Percentiles rank a stretch among this genome's conserved stretches.
Conservation (phyloP, 2,113 vertebrate genomes). For the Nibea albiflora region DNA sequence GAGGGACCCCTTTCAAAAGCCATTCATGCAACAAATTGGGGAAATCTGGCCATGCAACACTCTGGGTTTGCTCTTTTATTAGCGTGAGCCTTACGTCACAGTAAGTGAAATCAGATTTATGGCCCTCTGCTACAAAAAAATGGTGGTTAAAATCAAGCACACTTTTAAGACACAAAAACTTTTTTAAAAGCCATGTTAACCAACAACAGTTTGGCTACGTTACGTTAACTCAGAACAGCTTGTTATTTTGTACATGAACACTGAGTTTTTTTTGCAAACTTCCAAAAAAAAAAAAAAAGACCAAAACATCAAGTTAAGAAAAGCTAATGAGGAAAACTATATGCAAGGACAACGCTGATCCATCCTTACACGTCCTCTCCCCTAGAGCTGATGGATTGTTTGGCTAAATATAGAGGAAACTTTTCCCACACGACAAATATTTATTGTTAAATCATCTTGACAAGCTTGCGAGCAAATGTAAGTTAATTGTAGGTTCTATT, state of each 20-base stretch:
- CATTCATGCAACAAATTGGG: slow-evolving; percentile 93
- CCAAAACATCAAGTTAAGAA: slow-evolving; percentile 5
- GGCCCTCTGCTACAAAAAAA: slow-evolving; percentile 49
- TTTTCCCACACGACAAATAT: slow-evolving; percentile 11
- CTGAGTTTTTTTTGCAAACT: slow-evolving; percentile 2
- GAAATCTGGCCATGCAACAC: slow-evolving; percentile 87
- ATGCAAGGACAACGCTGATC: slow-evolving; percentile 22
- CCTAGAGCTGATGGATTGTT: slow-evolving; percentile 24
- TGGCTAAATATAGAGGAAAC: slow-evolving; percentile 39
- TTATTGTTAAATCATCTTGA: slow-evolving; percentile 36
- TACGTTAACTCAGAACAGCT: slow-evolving; percentile 41
- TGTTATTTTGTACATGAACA: slow-evolving; percentile 20
- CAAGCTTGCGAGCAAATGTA: slow-evolving; percentile 23
- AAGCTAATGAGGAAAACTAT: slow-evolving; percentile 33
- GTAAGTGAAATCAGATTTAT: slow-evolving; percentile 85
- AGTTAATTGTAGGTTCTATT: slow-evolving; percentile 5
- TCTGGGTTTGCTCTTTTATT: slow-evolving; percentile 86
- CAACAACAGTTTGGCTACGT: slow-evolving; percentile 46
- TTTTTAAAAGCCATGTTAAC: slow-evolving; percentile 49
- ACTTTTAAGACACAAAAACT: slow-evolving; percentile 39
- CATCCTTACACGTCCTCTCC: slow-evolving; percentile 16
- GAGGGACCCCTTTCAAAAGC: slow-evolving; percentile 89
- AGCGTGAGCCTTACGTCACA: slow-evolving; percentile 80
- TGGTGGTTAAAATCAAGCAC: slow-evolving; percentile 60
- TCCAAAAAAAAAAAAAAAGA: slow-evolving; percentile 13